Percentiles rank a stretch among this genome's conserved stretches.
phyloP scores from a whole-genome alignment of 2,888 invertebrate genomes.

The Cataglyphis cursor region DNA sequence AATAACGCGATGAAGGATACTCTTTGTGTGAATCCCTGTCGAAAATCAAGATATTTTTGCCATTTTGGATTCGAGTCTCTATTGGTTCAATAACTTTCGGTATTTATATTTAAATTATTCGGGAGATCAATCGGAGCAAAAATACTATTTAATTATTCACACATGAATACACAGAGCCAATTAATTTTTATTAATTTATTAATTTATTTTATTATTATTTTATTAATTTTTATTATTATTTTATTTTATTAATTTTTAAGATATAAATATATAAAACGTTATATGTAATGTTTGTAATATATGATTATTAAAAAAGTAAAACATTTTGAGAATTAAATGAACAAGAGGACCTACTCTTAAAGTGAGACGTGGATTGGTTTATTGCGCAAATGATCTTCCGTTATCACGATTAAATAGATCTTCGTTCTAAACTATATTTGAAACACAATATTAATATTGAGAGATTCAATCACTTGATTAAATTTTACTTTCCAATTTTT shows the following conservation, averaged over 20 bases:
- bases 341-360: not conserved
- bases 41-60: constrained; percentile 39
- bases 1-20: constrained; percentile 22
- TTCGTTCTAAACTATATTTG: not conserved
- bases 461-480: not conserved
- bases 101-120: not conserved
- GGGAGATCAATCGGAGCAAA: not conserved
- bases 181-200: constrained; percentile 3
- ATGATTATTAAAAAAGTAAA: not conserved
- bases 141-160: constrained; percentile 11
- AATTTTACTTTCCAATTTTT: not conserved
- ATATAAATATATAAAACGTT: not conserved
- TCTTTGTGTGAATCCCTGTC: constrained; percentile 10
- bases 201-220: not conserved
- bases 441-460: not conserved
- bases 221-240: too few relatives aligned
- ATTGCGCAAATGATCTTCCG: not conserved
- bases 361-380: not conserved
- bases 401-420: not conserved
- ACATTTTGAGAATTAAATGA: constrained; percentile 20
- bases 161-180: not conserved
- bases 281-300: too few relatives aligned
- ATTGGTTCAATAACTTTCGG: not conserved
- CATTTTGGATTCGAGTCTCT: not conserved
- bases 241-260: not conserved